Evolutionary conservation across 2,797 vertebrate genomes (phyloP).

Genomic region (Halcyon chelicuti): DNA sequence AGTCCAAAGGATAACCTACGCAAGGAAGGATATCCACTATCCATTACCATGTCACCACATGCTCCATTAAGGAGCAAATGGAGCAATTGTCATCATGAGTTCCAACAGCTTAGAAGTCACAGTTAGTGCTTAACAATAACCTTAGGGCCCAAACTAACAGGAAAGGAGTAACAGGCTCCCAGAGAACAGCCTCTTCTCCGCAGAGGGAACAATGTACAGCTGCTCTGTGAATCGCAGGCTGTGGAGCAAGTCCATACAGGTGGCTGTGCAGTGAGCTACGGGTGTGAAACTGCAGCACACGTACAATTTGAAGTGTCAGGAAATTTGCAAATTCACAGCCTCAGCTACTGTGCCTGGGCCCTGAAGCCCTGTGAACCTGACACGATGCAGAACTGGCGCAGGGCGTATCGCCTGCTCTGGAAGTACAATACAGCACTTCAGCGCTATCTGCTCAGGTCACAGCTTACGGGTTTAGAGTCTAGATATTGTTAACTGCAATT

Average conservation of each 20-base stretch:
- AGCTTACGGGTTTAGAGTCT: background rate
- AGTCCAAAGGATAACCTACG: background rate
- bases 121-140: background rate
- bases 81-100: background rate
- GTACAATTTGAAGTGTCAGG: background rate
- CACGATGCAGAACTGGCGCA: fast-evolving
- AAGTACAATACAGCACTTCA: background rate
- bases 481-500: background rate
- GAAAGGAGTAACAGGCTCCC: background rate
- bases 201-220: fast-evolving
- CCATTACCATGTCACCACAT: background rate
- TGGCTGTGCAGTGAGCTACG: background rate
- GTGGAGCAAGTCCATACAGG: background rate
- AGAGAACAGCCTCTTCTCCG: background rate
- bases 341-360: background rate
- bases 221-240: background rate
- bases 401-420: fast-evolving
- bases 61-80: background rate
- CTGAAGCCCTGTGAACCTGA: background rate
- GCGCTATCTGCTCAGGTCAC: background rate
- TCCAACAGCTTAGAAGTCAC: background rate
- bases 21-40: background rate
- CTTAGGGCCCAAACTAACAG: background rate
- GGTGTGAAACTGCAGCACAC: background rate
- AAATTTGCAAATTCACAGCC: conserved; percentile 20